Conservation (phyloP, 2,113 vertebrate genomes). For the Australoheros scitulus region DNA sequence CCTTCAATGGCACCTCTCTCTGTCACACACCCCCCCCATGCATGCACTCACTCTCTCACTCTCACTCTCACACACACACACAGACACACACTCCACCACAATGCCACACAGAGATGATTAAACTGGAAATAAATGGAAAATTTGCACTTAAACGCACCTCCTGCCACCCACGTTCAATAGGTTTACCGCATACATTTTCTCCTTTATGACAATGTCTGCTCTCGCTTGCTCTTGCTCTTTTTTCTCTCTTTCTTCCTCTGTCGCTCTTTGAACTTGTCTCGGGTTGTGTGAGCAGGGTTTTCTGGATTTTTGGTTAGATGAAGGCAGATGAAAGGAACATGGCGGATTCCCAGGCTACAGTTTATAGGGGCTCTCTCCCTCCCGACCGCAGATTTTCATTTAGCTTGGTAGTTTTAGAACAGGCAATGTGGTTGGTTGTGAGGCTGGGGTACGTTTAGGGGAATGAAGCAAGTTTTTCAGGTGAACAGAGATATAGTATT, state of each 20-base stretch:
- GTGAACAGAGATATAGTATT: constrained; percentile 8
- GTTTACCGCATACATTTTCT: constrained; percentile 59
- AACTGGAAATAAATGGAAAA: constrained; percentile 69
- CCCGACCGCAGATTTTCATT: constrained; percentile 70
- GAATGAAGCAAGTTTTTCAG: constrained; percentile 46
- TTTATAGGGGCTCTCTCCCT: constrained; percentile 60
- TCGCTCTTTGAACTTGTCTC: constrained; percentile 50
- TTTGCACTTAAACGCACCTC: constrained; percentile 65
- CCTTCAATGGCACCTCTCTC: constrained; percentile 54
- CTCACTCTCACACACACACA: not conserved
- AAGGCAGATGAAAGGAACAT: constrained; percentile 64
- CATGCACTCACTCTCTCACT: not conserved
- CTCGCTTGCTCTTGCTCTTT: constrained; percentile 25
- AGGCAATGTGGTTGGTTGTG: constrained; percentile 25
- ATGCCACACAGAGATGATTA: constrained; percentile 59
- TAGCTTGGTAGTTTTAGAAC: constrained; percentile 41
- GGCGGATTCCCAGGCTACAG: constrained; percentile 57
- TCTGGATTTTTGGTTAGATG: constrained; percentile 63
- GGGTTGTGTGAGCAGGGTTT: constrained; percentile 36
- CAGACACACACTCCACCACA: constrained; percentile 24
- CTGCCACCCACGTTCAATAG: constrained; percentile 71
- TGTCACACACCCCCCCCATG: constrained; percentile 30
- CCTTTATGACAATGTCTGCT: constrained; percentile 58
- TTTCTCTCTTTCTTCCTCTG: constrained; percentile 17
- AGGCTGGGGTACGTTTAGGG: constrained; percentile 29